phyloP scores from a whole-genome alignment of 2,113 vertebrate species.

The Coptodon rendalli region DNA sequence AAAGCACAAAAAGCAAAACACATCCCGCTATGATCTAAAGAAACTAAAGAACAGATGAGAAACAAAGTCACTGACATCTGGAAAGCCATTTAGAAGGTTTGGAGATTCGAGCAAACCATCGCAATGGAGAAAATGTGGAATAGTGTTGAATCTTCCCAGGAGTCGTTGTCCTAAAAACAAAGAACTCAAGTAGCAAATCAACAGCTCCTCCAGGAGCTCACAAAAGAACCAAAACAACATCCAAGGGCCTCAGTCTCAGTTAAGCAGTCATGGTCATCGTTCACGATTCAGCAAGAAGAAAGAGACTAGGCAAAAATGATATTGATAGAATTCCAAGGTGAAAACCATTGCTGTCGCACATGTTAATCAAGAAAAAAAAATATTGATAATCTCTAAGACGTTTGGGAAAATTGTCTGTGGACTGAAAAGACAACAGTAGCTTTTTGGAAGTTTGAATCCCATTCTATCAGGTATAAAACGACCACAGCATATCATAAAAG shows the following conservation, averaged over 20 bases:
- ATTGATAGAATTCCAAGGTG: rapidly evolving
- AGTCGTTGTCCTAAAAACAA: neutral
- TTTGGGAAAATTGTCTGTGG: neutral
- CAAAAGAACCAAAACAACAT: neutral
- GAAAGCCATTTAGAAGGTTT: neutral
- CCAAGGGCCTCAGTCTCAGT: neutral
- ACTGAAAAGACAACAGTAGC: neutral
- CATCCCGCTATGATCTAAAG: neutral
- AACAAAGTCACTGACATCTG: neutral
- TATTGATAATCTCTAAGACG: neutral
- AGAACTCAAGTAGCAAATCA: neutral
- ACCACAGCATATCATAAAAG: neutral
- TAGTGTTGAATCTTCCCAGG: neutral
- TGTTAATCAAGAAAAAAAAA: neutral
- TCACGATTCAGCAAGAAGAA: neutral
- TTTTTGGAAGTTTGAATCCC: neutral
- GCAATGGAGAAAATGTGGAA: neutral
- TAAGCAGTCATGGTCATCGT: neutral
- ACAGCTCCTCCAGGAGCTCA: neutral
- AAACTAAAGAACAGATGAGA: neutral
- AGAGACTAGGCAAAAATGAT: neutral
- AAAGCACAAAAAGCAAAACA: neutral
- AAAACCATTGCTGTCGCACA: neutral
- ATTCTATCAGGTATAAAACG: neutral
- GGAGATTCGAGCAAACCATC: neutral